Evolutionary conservation across 2,797 vertebrate species (phyloP), one percentile per base, ranked within the genome.

Genomic region (Ceyx erithaca): DNA sequence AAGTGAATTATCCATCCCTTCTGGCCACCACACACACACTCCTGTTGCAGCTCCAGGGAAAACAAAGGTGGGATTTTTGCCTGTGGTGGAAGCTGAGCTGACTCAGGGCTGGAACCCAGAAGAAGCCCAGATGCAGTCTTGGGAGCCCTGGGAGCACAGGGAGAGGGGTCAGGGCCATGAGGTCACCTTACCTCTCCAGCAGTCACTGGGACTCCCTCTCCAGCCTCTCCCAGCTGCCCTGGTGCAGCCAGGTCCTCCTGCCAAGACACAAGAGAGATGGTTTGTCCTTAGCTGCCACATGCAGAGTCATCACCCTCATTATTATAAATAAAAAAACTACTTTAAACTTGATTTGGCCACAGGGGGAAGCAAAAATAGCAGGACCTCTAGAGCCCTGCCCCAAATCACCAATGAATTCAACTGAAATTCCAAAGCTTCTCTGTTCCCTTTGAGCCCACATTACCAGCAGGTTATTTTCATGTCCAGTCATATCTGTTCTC

Each of bases 241-340:
- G 85, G 91, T 5, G 5, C 31, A 18, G 64, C 89, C 89, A 97
- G 85, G 15, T 97, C 97, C 83, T 97, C 97, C 97, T 97, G 96
- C 63, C 93, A 93, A 84, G 77, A 46, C 64, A 94, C 48, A 93
- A 80, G 73, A 8, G 35, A 90, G 30, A 87, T 4, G 46, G 77
- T 79, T 62, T 62, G 85, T 67, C 80, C 62, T 88, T 23, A 48
- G 37, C 37, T 46, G 57, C 49, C 57, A 33, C 57, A 7, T 3
- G 49, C 71, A 59, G 40, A 71, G 57, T 68, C 84, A 81, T 16
- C 1, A 0, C 76, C 62, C 48, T 40, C 37, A 40, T 40, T 40
- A 6, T 33, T 35, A 2, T 43, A 78, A 51, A 35, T 11, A 16
- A 69, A 16, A 18, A 40, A 67, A 43, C 54, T 49, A 43, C 2